Evolutionary conservation across 2,888 invertebrate species (phyloP).

Genomic region (Silvanus unidentatus): DNA sequence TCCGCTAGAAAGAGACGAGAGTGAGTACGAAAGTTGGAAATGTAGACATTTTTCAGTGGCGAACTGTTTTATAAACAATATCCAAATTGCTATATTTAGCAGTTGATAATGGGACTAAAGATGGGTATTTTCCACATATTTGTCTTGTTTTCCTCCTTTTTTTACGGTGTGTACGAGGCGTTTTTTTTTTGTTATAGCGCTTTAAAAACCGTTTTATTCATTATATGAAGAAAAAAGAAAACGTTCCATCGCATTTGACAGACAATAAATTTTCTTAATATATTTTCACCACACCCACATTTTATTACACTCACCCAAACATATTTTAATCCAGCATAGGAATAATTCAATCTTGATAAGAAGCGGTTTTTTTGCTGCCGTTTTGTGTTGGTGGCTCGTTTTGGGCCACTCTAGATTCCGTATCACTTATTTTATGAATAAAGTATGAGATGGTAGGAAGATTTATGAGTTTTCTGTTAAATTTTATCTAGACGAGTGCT

Average conservation of each 20-base stretch:
- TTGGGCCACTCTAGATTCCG: conserved; percentile 31
- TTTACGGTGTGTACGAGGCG: background rate
- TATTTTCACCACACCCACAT: conserved; percentile 37
- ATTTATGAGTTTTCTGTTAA: conserved; percentile 37
- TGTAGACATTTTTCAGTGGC: conserved; percentile 39
- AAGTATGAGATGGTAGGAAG: conserved; percentile 32
- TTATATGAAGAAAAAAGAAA: background rate
- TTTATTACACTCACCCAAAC: conserved; percentile 32
- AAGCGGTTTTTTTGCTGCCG: background rate
- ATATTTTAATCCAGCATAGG: conserved; percentile 9
- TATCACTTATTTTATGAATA: conserved; percentile 36
- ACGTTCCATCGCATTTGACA: conserved; percentile 24
- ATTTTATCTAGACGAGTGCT: conserved; percentile 25
- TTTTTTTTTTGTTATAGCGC: conserved; percentile 9
- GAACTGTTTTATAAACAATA: conserved; percentile 39
- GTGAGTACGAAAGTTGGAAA: no score
- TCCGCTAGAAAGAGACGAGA: no score
- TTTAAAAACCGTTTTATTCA: background rate
- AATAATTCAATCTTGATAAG: background rate
- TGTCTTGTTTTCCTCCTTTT: conserved; percentile 30
- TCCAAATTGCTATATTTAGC: conserved; percentile 41
- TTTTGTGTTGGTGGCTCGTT: background rate
- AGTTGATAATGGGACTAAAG: conserved; percentile 36
- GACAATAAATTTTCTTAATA: conserved; percentile 40
- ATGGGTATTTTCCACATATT: conserved; percentile 40